Base-by-base conservation (phyloP, 2,888 invertebrate genomes). In the Brachyptera risi region DNA sequence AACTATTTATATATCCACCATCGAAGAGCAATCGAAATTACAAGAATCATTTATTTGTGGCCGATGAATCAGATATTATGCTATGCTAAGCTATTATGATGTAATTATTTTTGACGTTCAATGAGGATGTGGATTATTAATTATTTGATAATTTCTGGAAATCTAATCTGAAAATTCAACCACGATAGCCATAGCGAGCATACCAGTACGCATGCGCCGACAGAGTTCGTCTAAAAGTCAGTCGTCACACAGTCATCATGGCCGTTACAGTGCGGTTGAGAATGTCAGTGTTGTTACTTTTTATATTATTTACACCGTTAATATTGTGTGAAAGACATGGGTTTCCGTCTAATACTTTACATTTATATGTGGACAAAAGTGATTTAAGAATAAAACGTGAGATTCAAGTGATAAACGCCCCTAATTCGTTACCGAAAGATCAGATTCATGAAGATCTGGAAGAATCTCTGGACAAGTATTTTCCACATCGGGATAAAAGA, bases 301-400 rank as follows among this genome's bases (percentile, higher is more conserved):
- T 60, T 54, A 7, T 27, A 1, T 2, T 60, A 44, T 37, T 51
- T 44, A 9, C 49, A 27, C 15, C 58, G 24, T 4, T 51, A 58
- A 19, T 38, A 37, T 3, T 42, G n/a, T 27, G 58, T 19, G 58
- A 64, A 51, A 62, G 54, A 31, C 37, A 59, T 58, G 64, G 64
- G 26, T 56, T 56, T 24, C 57, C 51, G 44, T 37, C 59, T 7
- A 61, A 38, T 49, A 62, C 60, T 13, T 40, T 65, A 23, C 62
- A 64, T 56, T n/a, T 64, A 13, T 21, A 37, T 24, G n/a, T 15
- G n/a, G 60, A 60, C 24, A 15, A 54, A 42, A 24, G 38, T 13
- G 38, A 38, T 40, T 17, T 11, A 21, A 23, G 31, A 19, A 42
- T 31, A 42, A 60, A 51, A 35, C 19, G 24, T 9, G 2, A 23